Conservation (phyloP, 2,113 vertebrate species). For the Seriola dumerili region DNA sequence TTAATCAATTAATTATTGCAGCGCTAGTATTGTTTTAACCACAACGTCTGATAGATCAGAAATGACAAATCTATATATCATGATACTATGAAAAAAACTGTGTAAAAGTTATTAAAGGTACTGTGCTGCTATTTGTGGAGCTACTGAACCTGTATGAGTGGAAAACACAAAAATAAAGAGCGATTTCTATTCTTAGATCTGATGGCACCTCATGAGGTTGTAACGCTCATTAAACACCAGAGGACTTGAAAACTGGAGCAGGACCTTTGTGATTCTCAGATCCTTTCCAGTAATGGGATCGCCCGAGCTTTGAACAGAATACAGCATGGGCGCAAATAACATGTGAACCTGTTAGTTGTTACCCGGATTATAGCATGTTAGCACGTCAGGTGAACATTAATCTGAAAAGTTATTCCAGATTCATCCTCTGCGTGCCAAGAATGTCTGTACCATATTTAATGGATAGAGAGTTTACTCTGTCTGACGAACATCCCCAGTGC, state of each 20-base stretch:
- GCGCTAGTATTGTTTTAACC: neutral
- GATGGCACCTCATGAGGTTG: conserved; percentile 7
- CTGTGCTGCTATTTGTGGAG: neutral
- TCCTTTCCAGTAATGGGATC: conserved; percentile 3
- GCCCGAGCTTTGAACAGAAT: conserved; percentile 11
- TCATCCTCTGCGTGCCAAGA: neutral
- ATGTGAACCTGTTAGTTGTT: neutral
- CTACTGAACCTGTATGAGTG: neutral
- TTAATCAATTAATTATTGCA: too few species aligned
- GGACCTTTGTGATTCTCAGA: conserved; percentile 22
- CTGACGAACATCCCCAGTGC: neutral
- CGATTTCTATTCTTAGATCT: conserved; percentile 22
- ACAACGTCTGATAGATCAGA: neutral
- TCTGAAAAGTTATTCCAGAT: neutral
- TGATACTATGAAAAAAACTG: neutral
- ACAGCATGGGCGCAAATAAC: neutral
- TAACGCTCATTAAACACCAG: conserved; percentile 40
- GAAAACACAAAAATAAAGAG: neutral
- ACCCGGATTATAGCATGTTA: neutral
- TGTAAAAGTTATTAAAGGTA: neutral
- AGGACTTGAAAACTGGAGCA: conserved; percentile 36
- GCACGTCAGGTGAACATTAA: neutral
- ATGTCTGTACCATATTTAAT: neutral
- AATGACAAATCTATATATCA: neutral
- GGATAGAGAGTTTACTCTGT: neutral